Percentiles rank a stretch among this genome's conserved stretches.
phyloP scores from a whole-genome alignment of 1,140 invertebrate species.

The Papilio machaon region DNA sequence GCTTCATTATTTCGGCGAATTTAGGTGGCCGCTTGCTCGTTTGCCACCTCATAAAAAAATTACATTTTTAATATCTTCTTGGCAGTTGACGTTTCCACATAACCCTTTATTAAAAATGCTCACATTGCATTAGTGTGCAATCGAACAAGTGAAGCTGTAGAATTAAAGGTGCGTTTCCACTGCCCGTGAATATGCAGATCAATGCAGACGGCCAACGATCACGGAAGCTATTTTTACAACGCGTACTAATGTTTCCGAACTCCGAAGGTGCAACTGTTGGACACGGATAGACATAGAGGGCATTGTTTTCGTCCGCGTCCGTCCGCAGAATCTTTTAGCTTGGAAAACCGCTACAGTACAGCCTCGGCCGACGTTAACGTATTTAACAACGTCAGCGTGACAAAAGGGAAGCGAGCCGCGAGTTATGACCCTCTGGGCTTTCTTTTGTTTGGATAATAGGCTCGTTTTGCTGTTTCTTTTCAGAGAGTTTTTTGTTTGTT shows the following conservation, averaged over 20 bases:
- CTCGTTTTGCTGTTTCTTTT: conserved; percentile 45
- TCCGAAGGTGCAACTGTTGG: neutral
- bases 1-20: too few relatives aligned
- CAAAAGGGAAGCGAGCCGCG: conserved; percentile 63
- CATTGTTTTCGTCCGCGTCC: neutral
- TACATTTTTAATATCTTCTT: too few relatives aligned
- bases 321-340: neutral
- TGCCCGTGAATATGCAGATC: neutral
- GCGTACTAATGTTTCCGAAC: neutral
- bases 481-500: conserved; percentile 31
- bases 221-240: too few relatives aligned
- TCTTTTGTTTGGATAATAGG: conserved; percentile 68
- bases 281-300: neutral
- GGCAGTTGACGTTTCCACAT: neutral
- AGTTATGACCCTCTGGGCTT: conserved; percentile 68
- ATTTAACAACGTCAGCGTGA: conserved; percentile 64
- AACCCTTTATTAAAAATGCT: neutral
- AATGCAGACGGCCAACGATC: neutral
- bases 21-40: too few relatives aligned
- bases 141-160: neutral
- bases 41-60: too few relatives aligned
- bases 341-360: conserved; percentile 36
- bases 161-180: neutral
- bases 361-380: conserved; percentile 45
- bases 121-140: neutral